Evolutionary conservation across 2,888 invertebrate species (phyloP).

Genomic region (Lepidocyrtinus sp.): DNA sequence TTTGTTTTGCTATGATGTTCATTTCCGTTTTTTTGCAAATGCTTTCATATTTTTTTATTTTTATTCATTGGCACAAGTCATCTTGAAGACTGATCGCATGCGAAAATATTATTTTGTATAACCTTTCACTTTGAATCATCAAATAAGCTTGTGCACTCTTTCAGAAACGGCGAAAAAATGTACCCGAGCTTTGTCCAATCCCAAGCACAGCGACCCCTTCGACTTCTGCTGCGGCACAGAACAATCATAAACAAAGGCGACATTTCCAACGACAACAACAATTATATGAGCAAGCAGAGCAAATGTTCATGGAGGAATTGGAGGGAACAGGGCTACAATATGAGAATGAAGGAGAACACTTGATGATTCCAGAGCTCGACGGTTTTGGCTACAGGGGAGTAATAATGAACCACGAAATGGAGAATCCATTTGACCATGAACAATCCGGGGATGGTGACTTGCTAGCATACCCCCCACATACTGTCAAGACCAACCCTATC

Average conservation of each 20-base stretch:
- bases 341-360: not conserved
- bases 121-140: too few species aligned
- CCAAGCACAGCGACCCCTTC: conserved; percentile 5
- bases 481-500: conserved; percentile 51
- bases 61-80: too few species aligned
- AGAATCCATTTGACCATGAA: conserved; percentile 9
- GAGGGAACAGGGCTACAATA: not conserved
- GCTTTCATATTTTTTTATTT: too few species aligned
- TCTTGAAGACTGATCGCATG: not conserved
- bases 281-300: conserved; percentile 21
- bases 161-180: conserved; percentile 47
- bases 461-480: conserved; percentile 21
- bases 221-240: conserved; percentile 7
- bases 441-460: conserved; percentile 9
- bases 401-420: not conserved
- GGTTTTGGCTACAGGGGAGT: conserved; percentile 20
- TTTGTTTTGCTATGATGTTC: too few species aligned
- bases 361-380: conserved; percentile 26
- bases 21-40: too few species aligned
- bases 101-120: too few species aligned
- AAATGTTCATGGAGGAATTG: conserved; percentile 18
- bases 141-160: conserved; percentile 11
- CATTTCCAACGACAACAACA: not conserved
- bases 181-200: conserved; percentile 46
- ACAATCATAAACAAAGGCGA: not conserved